phyloP scores from a whole-genome alignment of 2,797 vertebrate genomes.

The Trematomus bernacchii region DNA sequence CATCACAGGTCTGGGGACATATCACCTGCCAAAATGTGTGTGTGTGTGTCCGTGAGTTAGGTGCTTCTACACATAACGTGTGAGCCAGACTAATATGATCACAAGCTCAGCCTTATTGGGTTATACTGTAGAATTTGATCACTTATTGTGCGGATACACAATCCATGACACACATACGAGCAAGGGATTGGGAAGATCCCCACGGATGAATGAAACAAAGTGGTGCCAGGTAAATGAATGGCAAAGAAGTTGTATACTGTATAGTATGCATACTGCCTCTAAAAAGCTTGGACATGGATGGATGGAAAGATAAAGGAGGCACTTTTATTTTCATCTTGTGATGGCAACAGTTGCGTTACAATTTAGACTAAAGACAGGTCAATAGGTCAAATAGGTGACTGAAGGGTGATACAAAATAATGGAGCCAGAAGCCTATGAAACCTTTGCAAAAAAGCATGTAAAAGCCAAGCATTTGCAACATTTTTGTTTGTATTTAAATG shows the following conservation, averaged over 20 bases:
- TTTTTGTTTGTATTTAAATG: neutral
- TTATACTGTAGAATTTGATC: slow-evolving; percentile 55
- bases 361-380: slow-evolving; percentile 25
- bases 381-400: slow-evolving; percentile 18
- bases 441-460: neutral
- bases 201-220: slow-evolving; percentile 35
- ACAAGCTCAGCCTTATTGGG: slow-evolving; percentile 42
- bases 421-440: slow-evolving; percentile 12
- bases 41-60: slow-evolving; percentile 43
- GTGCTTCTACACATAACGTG: slow-evolving; percentile 47
- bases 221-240: slow-evolving; percentile 21
- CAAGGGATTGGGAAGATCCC: slow-evolving; percentile 22
- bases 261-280: slow-evolving; percentile 19
- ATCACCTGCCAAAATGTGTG: slow-evolving; percentile 29
- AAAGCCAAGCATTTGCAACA: neutral
- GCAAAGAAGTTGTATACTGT: neutral
- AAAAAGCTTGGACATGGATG: slow-evolving; percentile 31
- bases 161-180: slow-evolving; percentile 33
- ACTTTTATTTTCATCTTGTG: too few species aligned
- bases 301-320: slow-evolving; percentile 24
- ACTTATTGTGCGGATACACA: slow-evolving; percentile 32
- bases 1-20: slow-evolving; percentile 66
- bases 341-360: slow-evolving; percentile 19
- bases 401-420: slow-evolving; percentile 22
- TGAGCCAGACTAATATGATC: slow-evolving; percentile 60